phyloP scores from a whole-genome alignment of 2,888 invertebrate species.

The Drosophila birchii region DNA sequence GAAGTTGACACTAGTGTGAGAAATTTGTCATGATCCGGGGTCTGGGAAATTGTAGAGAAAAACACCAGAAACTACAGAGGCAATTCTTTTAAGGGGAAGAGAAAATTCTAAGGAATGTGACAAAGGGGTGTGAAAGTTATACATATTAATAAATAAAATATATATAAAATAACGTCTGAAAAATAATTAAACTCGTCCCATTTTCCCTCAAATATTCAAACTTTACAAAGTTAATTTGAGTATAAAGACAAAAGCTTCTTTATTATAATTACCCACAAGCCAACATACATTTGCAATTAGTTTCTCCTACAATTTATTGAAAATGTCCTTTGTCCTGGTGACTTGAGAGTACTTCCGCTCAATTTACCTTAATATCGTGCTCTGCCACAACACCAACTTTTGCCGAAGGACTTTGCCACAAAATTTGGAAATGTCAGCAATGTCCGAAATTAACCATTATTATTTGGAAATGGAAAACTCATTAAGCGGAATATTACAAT shows the following conservation, averaged over 20 bases:
- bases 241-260: background rate
- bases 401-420: background rate
- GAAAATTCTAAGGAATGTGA: background rate
- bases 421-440: slow-evolving; percentile 15
- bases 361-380: slow-evolving; percentile 6
- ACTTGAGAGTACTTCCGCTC: slow-evolving; percentile 3
- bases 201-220: background rate
- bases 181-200: background rate
- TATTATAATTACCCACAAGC: background rate
- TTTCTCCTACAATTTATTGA: background rate
- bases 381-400: background rate
- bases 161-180: background rate
- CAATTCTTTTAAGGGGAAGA: background rate
- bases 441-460: slow-evolving; percentile 16
- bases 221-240: background rate
- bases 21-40: slow-evolving; percentile 31
- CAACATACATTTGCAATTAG: slow-evolving; percentile 1
- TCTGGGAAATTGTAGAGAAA: background rate
- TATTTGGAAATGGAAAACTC: slow-evolving; percentile 25
- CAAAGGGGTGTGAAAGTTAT: background rate
- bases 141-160: background rate
- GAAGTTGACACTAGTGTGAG: slow-evolving; percentile 43
- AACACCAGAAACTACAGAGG: background rate
- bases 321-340: background rate
- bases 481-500: slow-evolving; percentile 32